Percentiles rank a stretch among this genome's conserved stretches.
These are phyloP conservation scores for Cerceris rybyensis DNA, from an alignment of 2,888 invertebrate genomes.

Conservation along the genomic window DNA sequence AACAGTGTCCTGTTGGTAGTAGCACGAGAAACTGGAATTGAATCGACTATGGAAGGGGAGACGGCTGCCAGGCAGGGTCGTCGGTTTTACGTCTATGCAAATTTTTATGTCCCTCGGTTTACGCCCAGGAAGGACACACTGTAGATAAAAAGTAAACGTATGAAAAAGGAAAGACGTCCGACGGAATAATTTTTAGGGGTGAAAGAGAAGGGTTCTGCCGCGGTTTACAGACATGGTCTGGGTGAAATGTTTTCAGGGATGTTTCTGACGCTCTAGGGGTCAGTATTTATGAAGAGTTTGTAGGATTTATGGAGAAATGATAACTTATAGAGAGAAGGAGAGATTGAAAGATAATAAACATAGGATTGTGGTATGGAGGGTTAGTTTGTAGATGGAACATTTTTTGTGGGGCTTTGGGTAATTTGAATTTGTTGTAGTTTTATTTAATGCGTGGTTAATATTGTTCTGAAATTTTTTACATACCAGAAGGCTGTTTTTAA, in stretches of 20 bases:
- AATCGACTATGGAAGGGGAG: conserved; percentile 22
- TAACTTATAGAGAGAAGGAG: conserved; percentile 40
- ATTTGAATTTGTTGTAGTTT: conserved; percentile 11
- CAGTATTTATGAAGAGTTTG: conserved; percentile 46
- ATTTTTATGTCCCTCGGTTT: conserved; percentile 60
- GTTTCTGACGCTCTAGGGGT: conserved; percentile 42
- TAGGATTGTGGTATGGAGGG: conserved; percentile 59
- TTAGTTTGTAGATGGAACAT: conserved; percentile 54
- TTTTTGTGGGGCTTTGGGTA: conserved; percentile 34
- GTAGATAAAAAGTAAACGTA: conserved; percentile 30
- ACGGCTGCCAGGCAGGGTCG: conserved; percentile 10
- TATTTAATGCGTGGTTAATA: conserved; percentile 8
- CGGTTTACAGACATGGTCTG: neutral
- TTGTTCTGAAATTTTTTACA: conserved; percentile 2
- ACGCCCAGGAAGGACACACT: conserved; percentile 12
- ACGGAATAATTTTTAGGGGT: neutral
- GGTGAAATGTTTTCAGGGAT: conserved; percentile 53
- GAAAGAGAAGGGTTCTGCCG: neutral
- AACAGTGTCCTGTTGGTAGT: conserved; percentile 33
- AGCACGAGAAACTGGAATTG: conserved; percentile 34
- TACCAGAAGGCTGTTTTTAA: neutral
- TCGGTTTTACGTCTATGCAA: conserved; percentile 69
- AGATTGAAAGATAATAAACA: conserved; percentile 65
- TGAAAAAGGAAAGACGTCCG: neutral
- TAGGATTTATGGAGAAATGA: conserved; percentile 25